phyloP scores from a whole-genome alignment of 2,797 vertebrate genomes.

The Alca torda region DNA sequence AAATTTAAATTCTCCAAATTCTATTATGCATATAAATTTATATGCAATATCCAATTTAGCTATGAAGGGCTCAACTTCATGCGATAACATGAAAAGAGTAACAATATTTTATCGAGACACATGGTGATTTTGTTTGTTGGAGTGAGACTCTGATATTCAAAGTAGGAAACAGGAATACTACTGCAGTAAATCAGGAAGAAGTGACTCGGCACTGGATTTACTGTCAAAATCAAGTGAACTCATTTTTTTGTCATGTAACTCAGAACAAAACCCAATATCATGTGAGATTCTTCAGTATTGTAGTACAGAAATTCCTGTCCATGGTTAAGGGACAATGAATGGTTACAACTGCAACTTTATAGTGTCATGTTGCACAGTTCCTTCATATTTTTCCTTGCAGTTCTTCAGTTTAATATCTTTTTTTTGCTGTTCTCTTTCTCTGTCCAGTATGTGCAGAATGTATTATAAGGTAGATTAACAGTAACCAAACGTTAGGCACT shows the following conservation, averaged over 20 bases:
- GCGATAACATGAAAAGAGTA: background rate
- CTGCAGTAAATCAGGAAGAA: background rate
- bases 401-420: background rate
- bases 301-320: background rate
- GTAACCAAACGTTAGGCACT: background rate
- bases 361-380: background rate
- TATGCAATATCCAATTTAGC: background rate
- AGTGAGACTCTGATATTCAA: background rate
- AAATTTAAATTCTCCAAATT: background rate
- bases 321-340: background rate
- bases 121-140: background rate
- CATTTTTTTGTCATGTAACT: background rate
- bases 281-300: background rate
- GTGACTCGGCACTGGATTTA: background rate
- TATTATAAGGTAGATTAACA: background rate
- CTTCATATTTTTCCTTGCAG: background rate
- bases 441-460: background rate
- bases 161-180: background rate
- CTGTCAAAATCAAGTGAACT: background rate
- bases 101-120: background rate
- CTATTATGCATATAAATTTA: background rate
- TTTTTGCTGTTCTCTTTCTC: background rate
- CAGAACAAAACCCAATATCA: background rate
- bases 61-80: background rate
- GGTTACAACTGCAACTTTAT: background rate